Conservation (phyloP, 35 echinoderm and acorn worm genomes). For the Eucidaris tribuloides region DNA sequence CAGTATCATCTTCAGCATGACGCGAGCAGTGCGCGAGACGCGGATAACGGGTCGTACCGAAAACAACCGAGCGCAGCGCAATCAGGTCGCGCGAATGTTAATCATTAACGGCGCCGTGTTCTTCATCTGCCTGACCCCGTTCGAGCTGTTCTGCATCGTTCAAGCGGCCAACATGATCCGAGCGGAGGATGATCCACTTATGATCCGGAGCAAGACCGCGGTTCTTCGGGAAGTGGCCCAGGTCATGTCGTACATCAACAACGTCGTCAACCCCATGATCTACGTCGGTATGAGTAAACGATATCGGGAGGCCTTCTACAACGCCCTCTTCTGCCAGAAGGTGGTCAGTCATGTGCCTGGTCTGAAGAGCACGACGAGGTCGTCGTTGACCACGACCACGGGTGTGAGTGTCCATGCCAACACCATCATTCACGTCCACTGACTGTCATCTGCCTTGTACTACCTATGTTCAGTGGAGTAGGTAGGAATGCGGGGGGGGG, state of each 20-base stretch:
- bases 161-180: not conserved
- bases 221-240: not conserved
- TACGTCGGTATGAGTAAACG: constrained; percentile 48
- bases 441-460: too few relatives aligned
- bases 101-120: constrained; percentile 54
- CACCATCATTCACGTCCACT: too few relatives aligned
- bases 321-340: constrained; percentile 38
- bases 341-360: too few relatives aligned
- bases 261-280: constrained; percentile 57
- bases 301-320: constrained; percentile 51
- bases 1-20: constrained; percentile 53
- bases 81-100: constrained; percentile 51
- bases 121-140: constrained; percentile 59
- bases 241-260: constrained; percentile 52
- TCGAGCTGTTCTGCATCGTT: constrained; percentile 37
- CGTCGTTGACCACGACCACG: too few relatives aligned
- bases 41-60: not conserved
- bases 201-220: not conserved
- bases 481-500: too few relatives aligned
- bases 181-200: not conserved
- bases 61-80: constrained; percentile 34
- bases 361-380: too few relatives aligned
- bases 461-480: too few relatives aligned
- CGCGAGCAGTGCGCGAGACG: constrained; percentile 27
- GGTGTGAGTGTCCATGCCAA: too few relatives aligned